A percentile compares a stretch with the other conserved stretches of the same genome.
Conservation (phyloP, 92 coral and sea anemone genomes). For the Palythoa grandis region DNA sequence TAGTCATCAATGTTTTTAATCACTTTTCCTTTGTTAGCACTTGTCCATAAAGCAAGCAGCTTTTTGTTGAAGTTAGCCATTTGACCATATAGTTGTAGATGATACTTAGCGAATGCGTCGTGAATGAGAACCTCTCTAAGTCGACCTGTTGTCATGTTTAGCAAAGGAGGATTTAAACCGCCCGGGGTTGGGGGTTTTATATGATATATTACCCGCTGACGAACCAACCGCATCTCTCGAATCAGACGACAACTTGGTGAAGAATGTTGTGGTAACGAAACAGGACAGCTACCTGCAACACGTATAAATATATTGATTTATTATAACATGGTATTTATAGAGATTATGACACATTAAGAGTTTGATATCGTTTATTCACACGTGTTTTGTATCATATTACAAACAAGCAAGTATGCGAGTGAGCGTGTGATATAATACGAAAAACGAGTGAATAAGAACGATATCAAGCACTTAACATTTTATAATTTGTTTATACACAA, state of each 20-base stretch:
- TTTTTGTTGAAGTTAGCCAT: not conserved
- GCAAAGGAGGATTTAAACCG: not conserved
- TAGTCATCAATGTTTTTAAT: conserved; percentile 25
- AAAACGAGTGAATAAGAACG: too few species aligned
- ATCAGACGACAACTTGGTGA: not conserved
- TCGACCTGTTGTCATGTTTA: conserved; percentile 4
- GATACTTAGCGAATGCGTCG: conserved; percentile 6
- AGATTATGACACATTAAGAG: too few species aligned
- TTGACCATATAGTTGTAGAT: not conserved
- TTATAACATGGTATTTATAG: too few species aligned
- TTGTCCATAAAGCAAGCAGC: not conserved
- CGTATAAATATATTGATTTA: too few species aligned
- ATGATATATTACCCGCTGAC: conserved; percentile 13
- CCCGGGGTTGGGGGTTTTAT: conserved; percentile 18
- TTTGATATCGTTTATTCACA: too few species aligned
- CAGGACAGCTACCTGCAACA: conserved; percentile 3
- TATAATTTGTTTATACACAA: too few species aligned
- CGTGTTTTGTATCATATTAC: too few species aligned
- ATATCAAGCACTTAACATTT: too few species aligned
- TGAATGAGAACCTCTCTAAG: not conserved
- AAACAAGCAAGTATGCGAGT: too few species aligned
- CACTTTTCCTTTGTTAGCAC: conserved; percentile 3
- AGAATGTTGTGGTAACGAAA: conserved; percentile 24
- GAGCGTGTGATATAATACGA: too few species aligned
- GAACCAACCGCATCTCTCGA: not conserved